Evolutionary conservation across 2,113 vertebrate genomes (phyloP), one percentile per base, ranked within the genome.

Genomic region (Chlorodrepanis virens): DNA sequence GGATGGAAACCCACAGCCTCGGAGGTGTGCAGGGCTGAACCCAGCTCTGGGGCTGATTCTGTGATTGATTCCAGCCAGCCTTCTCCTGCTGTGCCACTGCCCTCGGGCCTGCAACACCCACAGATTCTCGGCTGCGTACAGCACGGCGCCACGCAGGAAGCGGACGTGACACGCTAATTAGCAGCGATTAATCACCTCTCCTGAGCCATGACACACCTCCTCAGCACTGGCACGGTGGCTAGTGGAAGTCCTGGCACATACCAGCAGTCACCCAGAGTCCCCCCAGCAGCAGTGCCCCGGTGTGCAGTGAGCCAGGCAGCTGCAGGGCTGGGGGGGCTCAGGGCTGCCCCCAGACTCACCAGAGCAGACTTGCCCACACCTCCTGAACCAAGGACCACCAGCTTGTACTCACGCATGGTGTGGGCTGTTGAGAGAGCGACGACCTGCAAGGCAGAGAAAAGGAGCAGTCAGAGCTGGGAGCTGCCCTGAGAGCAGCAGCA

Each of bases 331-430:
- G 2, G 8, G 6, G 1, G 3, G 47, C 29, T 63, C 54, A 70
- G 77, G 65, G 53, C 22, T 8, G 63, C 27, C 83, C 80, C 79
- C 42, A 70, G 24, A 99, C 99, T 99, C 98, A 99, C 99, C 99
- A 99, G 98, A 97, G 99, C 99, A 5, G 99, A 99, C 96, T 99
- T 99, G 94, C 99, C 99, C 98, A 99, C 99, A 97, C 99, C 99
- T 98, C 99, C 99, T 97, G 99, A 99, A 94, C 99, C 99, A 97
- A 99, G 98, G 98, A 99, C 99, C 98, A 99, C 99, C 96, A 99
- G 99, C 98, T 99, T 99, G 98, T 99, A 99, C 98, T 99, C 99
- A 98, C 99, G 99, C 99, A 99, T 99, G 98, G 98, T 98, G 98
- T 97, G 98, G 98, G 98, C 97, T 98, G 98, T 98, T 98, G 98